These are phyloP conservation scores for Oreotrochilus melanogaster DNA, from an alignment of 2,113 vertebrate genomes.

Conservation along the genomic window DNA sequence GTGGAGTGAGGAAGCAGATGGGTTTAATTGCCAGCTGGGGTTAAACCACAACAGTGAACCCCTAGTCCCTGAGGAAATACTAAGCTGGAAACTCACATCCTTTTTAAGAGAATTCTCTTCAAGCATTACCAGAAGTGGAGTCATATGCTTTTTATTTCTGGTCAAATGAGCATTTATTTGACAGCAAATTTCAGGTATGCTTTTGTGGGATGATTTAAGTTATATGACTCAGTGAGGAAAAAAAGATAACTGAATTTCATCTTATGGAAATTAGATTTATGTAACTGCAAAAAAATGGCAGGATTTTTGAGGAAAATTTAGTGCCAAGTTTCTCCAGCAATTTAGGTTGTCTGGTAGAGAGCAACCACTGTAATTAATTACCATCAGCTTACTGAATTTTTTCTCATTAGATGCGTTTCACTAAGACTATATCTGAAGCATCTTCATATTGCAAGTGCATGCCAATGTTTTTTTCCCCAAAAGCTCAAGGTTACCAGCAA, in stretches of 20 bases:
- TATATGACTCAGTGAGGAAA: neutral
- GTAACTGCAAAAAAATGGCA: neutral
- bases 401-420: conserved; percentile 11
- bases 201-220: neutral
- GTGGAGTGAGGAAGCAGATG: no score
- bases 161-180: neutral
- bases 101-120: neutral
- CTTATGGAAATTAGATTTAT: neutral
- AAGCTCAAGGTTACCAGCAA: neutral
- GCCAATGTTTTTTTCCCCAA: neutral
- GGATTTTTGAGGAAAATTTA: neutral
- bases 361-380: conserved; percentile 24
- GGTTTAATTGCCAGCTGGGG: no score
- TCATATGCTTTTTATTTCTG: neutral
- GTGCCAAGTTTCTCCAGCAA: neutral
- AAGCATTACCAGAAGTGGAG: neutral
- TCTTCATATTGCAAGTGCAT: neutral
- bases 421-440: conserved; percentile 1
- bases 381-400: neutral
- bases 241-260: neutral
- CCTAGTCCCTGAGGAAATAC: neutral
- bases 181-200: neutral
- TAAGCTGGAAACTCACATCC: neutral
- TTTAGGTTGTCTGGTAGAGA: neutral
- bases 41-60: neutral